Percentiles rank a stretch among this genome's conserved stretches.
These are phyloP conservation scores for Cantharis lateralis DNA, from an alignment of 2,888 invertebrate genomes.

Conservation along the genomic window DNA sequence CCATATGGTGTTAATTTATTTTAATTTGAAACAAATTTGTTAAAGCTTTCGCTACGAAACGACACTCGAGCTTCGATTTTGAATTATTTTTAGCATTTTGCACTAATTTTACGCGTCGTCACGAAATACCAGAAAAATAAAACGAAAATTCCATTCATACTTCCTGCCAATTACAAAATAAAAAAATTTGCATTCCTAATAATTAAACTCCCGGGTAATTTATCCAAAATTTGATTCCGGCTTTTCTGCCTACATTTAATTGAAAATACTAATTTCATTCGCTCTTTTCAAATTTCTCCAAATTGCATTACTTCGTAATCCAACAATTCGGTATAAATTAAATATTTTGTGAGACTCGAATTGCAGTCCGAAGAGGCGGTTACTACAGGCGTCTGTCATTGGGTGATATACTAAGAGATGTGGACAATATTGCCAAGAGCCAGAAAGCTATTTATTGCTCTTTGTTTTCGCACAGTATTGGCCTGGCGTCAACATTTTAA, in stretches of 20 bases:
- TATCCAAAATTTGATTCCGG: background rate
- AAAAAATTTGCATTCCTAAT: background rate
- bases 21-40: slow-evolving; percentile 27
- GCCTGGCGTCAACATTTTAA: no score
- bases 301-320: background rate
- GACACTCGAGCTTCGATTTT: background rate
- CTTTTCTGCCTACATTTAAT: background rate
- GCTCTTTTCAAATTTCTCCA: background rate
- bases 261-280: background rate
- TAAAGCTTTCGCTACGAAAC: slow-evolving; percentile 8
- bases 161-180: background rate
- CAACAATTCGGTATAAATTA: background rate
- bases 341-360: background rate
- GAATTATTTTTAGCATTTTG: background rate
- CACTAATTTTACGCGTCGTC: background rate
- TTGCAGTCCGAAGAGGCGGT: background rate
- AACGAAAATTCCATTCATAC: background rate
- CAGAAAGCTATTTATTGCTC: no score
- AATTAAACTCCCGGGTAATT: background rate
- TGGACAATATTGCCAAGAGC: no score
- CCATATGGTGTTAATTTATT: slow-evolving; percentile 33
- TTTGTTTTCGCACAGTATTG: no score
- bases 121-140: background rate
- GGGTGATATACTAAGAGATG: no score
- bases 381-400: no score